A percentile compares a stretch with the other conserved stretches of the same genome.
Conservation (phyloP, 2,113 vertebrate species). For the Columba livia region DNA sequence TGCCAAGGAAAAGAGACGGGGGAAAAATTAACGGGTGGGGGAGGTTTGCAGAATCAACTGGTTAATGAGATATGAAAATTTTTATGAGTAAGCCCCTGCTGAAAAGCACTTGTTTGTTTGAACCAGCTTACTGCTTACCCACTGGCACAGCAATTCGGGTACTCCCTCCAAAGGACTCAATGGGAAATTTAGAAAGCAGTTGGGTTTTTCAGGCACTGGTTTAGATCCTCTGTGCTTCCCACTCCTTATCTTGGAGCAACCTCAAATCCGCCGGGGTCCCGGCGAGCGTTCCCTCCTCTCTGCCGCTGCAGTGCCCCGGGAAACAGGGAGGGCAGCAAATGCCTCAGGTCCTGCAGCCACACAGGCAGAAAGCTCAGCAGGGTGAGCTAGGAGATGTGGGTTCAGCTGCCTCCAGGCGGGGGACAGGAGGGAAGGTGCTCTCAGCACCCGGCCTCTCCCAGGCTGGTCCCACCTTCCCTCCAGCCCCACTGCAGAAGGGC, state of each 20-base stretch:
- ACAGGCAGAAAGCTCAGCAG: background rate
- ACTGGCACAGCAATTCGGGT: background rate
- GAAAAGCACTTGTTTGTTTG: slow-evolving; percentile 35
- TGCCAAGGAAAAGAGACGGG: slow-evolving; percentile 75
- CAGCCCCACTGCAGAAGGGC: rapidly evolving
- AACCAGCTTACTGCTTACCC: background rate
- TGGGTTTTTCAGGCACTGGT: background rate
- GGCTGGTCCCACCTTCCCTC: background rate
- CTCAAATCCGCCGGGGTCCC: background rate
- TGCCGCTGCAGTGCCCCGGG: background rate
- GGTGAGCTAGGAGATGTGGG: background rate
- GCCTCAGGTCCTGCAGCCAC: background rate
- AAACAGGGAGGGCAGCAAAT: background rate
- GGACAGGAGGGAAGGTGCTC: background rate
- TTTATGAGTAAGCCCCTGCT: slow-evolving; percentile 46
- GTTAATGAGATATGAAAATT: slow-evolving; percentile 65
- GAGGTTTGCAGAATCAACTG: slow-evolving; percentile 69
- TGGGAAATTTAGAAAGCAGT: background rate
- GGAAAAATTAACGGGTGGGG: slow-evolving; percentile 37
- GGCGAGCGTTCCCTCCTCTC: background rate
- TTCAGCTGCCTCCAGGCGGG: background rate
- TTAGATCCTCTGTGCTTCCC: background rate
- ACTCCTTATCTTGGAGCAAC: background rate
- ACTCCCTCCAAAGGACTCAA: background rate
- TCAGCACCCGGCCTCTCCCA: background rate